Percentiles rank a stretch among this genome's conserved stretches.
Evolutionary conservation across 2,113 vertebrate species (phyloP).

Genomic region (Tetraodon nigroviridis): DNA sequence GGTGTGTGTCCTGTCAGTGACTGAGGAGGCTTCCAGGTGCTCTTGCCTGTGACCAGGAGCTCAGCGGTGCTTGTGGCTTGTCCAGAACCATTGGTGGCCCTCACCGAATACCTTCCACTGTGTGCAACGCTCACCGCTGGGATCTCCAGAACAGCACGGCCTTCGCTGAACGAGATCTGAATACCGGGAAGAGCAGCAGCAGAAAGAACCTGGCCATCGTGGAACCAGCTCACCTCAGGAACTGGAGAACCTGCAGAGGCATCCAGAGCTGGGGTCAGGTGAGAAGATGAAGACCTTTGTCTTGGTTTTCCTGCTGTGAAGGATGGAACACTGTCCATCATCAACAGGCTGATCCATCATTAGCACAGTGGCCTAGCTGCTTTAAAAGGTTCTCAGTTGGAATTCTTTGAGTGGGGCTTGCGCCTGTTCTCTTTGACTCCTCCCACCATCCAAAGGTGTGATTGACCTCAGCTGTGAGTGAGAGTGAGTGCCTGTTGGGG

Average conservation of each 20-base stretch:
- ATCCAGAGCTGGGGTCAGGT: background rate
- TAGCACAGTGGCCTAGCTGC: too few relatives aligned
- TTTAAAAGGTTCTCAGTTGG: too few relatives aligned
- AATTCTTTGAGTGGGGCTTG: too few relatives aligned
- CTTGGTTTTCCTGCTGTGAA: background rate
- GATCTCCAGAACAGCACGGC: slow-evolving; percentile 95
- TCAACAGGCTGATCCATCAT: too few relatives aligned
- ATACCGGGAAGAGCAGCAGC: slow-evolving; percentile 88
- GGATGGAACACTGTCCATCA: too few relatives aligned
- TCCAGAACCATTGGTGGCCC: slow-evolving; percentile 95
- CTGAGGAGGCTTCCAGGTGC: background rate
- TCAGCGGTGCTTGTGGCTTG: slow-evolving; percentile 98
- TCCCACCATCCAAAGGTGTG: too few relatives aligned
- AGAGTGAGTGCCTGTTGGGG: too few relatives aligned
- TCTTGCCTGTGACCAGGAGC: slow-evolving; percentile 89
- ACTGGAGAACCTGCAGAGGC: slow-evolving; percentile 88
- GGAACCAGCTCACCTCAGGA: slow-evolving; percentile 99
- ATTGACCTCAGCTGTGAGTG: too few relatives aligned
- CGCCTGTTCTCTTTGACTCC: too few relatives aligned
- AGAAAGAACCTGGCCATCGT: slow-evolving; percentile 98
- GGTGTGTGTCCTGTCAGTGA: background rate
- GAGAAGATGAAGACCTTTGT: background rate
- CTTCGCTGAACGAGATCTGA: slow-evolving; percentile 98
- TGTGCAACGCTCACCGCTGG: slow-evolving; percentile 85
- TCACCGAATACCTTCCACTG: slow-evolving; percentile 91